Base-by-base conservation (phyloP, 2,888 invertebrate genomes). In the Euplexia lucipara region DNA sequence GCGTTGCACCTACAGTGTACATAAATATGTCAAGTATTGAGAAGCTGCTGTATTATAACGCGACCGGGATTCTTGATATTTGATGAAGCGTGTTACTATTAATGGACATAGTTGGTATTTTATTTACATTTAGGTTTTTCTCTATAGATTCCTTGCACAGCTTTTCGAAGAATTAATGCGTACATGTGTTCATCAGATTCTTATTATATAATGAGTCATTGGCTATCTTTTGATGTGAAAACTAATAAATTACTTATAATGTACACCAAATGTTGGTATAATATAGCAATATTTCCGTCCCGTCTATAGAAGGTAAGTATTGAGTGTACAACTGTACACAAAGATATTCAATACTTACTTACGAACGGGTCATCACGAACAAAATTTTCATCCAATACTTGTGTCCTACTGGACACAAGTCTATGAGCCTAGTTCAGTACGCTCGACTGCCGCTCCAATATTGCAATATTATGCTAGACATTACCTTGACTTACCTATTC, bases 21-120 rank as follows among this genome's bases (percentile, higher is more conserved):
- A 95, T 95, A 95, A 95, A 95, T 94, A 95, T 95, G 95, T 95
- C 95, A 93, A 93, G 90, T 92, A 91, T 94, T 93, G 91, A 92
- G 92, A 90, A 88, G 89, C 86, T 85, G 83, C 86, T 86, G 89
- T 86, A 89, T 89, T 89, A 87, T 87, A 86, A 85, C 78, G 83
- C 71, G 79, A 84, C 76, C 78, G 78, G 68, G 67, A 65, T 83
- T 88, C 88, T 92, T 92, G 91, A 90, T 91, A 88, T 84, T 91
- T 88, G 60, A 65, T 59, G 58, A 78, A 52, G 22, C 37, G 57
- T 41, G 14, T 6, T 48, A 6, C 57, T 71, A 58, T 72, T 61
- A 60, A 37, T 54, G 18, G 16, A 42, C 30, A 14, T 4, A 16
- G 26, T 54, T 39, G 18, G 68, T 58, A 35, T 34, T 18, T 37